Evolutionary conservation across 2,888 invertebrate species (phyloP).

Genomic region (Hecatera dysodea): DNA sequence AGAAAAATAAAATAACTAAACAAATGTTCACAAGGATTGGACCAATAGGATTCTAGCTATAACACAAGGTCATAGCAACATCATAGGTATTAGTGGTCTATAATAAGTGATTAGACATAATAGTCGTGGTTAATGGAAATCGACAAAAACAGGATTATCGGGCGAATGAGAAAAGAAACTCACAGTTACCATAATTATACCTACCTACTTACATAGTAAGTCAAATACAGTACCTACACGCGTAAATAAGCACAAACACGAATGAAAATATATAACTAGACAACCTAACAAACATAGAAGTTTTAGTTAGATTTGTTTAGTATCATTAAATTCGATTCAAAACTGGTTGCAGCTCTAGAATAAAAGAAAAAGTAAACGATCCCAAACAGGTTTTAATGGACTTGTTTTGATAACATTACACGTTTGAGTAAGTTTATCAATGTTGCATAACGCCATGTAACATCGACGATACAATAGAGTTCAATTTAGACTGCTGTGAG

Average conservation of each 20-base stretch:
- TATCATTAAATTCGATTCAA: neutral
- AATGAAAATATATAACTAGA: neutral
- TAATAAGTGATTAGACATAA: neutral
- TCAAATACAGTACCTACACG: too few species aligned
- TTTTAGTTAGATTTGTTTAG: neutral
- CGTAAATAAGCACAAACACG: neutral
- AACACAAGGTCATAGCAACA: constrained; percentile 6
- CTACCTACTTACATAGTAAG: neutral
- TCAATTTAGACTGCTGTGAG: constrained; percentile 24
- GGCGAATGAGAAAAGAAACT: constrained; percentile 1
- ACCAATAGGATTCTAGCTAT: neutral
- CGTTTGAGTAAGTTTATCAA: constrained; percentile 14
- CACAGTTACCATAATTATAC: neutral
- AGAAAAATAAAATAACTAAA: neutral
- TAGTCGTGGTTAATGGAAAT: constrained; percentile 1
- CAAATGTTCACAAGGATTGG: neutral
- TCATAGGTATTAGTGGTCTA: neutral
- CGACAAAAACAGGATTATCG: neutral
- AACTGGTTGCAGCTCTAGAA: neutral
- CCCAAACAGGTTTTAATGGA: constrained; percentile 30
- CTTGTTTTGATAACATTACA: constrained; percentile 34
- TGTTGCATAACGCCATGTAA: constrained; percentile 9
- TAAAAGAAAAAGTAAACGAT: neutral
- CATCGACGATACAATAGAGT: constrained; percentile 13
- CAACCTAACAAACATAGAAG: neutral